Evolutionary conservation across 92 coral and sea anemone genomes (phyloP).

Genomic region (Porites divaricata): DNA sequence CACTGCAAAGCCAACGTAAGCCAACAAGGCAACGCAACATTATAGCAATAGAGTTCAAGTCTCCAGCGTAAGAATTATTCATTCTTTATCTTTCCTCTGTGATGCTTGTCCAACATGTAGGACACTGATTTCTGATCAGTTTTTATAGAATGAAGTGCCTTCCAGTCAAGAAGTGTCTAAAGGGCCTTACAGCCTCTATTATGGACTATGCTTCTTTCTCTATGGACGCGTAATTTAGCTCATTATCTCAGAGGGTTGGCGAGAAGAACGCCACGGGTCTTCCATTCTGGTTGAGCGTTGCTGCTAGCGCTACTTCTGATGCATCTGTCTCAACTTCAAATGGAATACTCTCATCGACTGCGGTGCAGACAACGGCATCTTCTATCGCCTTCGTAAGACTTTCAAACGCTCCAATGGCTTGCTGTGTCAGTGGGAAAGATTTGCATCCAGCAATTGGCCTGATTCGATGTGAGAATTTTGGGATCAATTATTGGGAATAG

Average conservation of each 20-base stretch:
- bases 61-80: conserved; percentile 45
- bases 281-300: conserved; percentile 52
- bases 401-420: conserved; percentile 30
- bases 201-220: conserved; percentile 59
- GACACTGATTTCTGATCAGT: background rate
- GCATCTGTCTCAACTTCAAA: conserved; percentile 69
- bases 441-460: too few relatives aligned
- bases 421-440: too few relatives aligned
- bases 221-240: conserved; percentile 12
- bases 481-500: too few relatives aligned
- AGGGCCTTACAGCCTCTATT: conserved; percentile 57
- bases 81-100: conserved; percentile 58
- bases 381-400: too few relatives aligned
- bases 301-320: conserved; percentile 60
- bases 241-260: conserved; percentile 39
- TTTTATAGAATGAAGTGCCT: conserved; percentile 49
- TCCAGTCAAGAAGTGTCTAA: conserved; percentile 57
- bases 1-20: too few relatives aligned
- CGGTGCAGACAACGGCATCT: conserved; percentile 42
- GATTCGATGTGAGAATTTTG: too few relatives aligned
- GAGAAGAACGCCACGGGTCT: conserved; percentile 43
- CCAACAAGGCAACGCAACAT: background rate
- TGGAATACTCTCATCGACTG: conserved; percentile 55
- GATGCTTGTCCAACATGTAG: conserved; percentile 49
- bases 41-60: conserved; percentile 47